These are phyloP conservation scores for Plestiodon gilberti DNA, from an alignment of 2,113 vertebrate genomes.

Conservation along the genomic window DNA sequence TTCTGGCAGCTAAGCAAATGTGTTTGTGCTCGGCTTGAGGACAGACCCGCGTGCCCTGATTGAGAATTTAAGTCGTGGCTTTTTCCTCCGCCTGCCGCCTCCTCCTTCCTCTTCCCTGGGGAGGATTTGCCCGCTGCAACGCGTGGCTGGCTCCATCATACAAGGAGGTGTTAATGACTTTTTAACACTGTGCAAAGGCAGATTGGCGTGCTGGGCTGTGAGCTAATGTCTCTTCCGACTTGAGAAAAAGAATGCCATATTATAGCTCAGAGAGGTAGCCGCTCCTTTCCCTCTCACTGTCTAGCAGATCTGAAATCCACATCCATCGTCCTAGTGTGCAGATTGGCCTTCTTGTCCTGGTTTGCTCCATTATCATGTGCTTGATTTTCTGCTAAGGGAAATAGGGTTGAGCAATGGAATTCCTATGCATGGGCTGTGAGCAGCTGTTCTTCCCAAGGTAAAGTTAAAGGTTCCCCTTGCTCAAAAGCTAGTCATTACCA, in stretches of 20 bases:
- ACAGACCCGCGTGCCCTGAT: not conserved
- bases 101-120: not conserved
- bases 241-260: not conserved
- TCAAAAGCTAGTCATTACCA: too few relatives aligned
- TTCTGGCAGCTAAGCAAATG: not conserved
- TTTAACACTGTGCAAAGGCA: slow-evolving; percentile 10
- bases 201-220: not conserved
- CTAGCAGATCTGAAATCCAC: not conserved
- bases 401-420: not conserved
- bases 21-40: not conserved
- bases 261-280: not conserved
- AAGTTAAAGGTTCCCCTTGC: too few relatives aligned
- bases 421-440: not conserved
- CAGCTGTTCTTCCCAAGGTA: not conserved
- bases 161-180: slow-evolving; percentile 30
- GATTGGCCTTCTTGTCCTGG: rapidly evolving
- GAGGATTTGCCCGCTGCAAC: not conserved
- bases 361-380: not conserved
- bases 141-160: not conserved
- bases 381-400: rapidly evolving
- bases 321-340: not conserved
- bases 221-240: not conserved
- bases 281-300: not conserved
- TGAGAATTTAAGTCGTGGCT: not conserved
- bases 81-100: too few relatives aligned